Conservation (phyloP, 2,797 vertebrate species). For the Telmatherina bonti region DNA sequence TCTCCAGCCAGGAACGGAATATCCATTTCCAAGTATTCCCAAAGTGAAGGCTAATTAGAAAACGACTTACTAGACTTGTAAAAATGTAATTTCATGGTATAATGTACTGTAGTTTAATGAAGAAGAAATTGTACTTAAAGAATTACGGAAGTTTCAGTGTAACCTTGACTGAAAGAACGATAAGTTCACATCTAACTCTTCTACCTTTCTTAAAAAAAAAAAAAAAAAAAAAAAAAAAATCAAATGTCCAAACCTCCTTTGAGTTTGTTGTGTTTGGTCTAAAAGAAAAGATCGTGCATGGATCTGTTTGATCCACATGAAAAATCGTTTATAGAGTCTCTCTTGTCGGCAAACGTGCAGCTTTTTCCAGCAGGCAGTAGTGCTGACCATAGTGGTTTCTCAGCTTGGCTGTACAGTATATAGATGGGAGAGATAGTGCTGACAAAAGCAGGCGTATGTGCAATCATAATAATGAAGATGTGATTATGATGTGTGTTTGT, state of each 20-base stretch:
- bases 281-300: constrained; percentile 33
- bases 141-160: constrained; percentile 12
- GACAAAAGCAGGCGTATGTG: constrained; percentile 67
- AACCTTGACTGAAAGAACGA: neutral
- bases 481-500: constrained; percentile 46
- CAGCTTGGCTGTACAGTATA: constrained; percentile 31
- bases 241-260: neutral
- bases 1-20: constrained; percentile 55
- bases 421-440: constrained; percentile 71
- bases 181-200: neutral
- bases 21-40: constrained; percentile 63
- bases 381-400: constrained; percentile 61
- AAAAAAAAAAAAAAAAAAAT: neutral
- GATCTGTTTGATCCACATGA: constrained; percentile 37
- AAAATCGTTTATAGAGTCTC: constrained; percentile 30
- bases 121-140: constrained; percentile 24
- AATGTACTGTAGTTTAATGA: constrained; percentile 31
- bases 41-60: constrained; percentile 52
- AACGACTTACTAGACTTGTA: constrained; percentile 38
- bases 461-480: constrained; percentile 70
- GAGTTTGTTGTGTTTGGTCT: constrained; percentile 15
- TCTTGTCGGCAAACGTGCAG: constrained; percentile 45
- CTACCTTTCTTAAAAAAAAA: neutral
- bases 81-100: constrained; percentile 35
- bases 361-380: constrained; percentile 22